Base-by-base conservation (phyloP, 2,888 invertebrate genomes). In the Acanthopleura granulata region DNA sequence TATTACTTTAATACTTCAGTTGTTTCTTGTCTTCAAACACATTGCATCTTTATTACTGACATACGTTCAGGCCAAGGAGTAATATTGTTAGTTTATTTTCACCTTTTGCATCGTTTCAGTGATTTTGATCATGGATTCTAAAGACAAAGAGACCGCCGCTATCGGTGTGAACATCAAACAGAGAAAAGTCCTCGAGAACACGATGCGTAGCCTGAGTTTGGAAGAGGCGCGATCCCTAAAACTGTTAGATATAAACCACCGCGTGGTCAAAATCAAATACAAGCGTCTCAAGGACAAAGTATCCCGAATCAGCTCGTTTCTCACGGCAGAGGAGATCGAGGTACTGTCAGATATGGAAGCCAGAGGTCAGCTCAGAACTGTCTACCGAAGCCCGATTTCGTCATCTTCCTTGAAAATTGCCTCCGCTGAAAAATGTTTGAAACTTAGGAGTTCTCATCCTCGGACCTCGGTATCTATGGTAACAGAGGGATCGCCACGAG, bases 141-240 rank as follows among this genome's bases (percentile, higher is more conserved):
- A 27, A 25, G 79, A 85, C 61, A 84, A 83, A 69, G 84, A 85
- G 62, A 79, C 84, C 22, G 79, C 83, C 50, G 88, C 87, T 0
- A 80, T 87, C 27, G 85, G 83, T 1, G 79, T 83, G 70, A 88
- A 88, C 79, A 77, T 85, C 73, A 89, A 87, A 76, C 87, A 88
- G 74, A 81, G 87, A 50, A 79, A 86, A 40, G 80, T 82, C n/a
- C 77, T 89, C 29, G 87, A 87, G 76, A 89, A 87, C 72, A 82
- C 84, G 9, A 75, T 87, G 57, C 84, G 84, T 57, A 83, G 85
- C 0, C 75, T 89, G 9, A 78, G 80, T 15, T 72, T 86, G 29
- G 87, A 88, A 77, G 81, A 84, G 72, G 79, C 81, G 0, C 87
- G 87, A 74, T 81, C 85, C 6, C 62, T 85, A 50, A 87, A 87